Evolutionary conservation across 2,888 invertebrate genomes (phyloP).

Genomic region (Leptothorax acervorum): DNA sequence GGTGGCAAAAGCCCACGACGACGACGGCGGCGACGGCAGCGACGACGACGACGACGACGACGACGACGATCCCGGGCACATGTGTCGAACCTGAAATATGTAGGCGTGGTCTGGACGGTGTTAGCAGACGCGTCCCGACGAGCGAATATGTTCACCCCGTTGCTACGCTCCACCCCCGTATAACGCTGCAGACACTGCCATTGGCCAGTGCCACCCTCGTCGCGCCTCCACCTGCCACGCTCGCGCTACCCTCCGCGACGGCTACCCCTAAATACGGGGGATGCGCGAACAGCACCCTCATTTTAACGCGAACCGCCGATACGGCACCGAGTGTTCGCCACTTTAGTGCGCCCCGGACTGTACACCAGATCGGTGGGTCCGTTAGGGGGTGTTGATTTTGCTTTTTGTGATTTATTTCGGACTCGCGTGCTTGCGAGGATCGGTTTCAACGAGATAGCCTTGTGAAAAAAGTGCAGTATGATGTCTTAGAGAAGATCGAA

Average conservation of each 20-base stretch:
- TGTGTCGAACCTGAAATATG: constrained; percentile 86
- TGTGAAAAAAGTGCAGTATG: constrained; percentile 43
- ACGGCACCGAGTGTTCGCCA: constrained; percentile 53
- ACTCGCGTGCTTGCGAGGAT: constrained; percentile 22
- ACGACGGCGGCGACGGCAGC: constrained; percentile 53
- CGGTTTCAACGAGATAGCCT: neutral
- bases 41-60: constrained; percentile 67
- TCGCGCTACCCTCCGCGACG: constrained; percentile 74
- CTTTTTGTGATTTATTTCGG: constrained; percentile 1
- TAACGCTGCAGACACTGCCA: constrained; percentile 77
- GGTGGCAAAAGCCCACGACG: constrained; percentile 59
- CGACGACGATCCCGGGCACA: constrained; percentile 79
- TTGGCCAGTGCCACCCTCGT: constrained; percentile 83
- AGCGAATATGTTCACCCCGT: constrained; percentile 85
- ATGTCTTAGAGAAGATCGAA: constrained; percentile 42
- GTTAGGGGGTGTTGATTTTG: constrained; percentile 13
- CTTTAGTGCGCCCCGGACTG: constrained; percentile 50
- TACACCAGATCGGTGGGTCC: constrained; percentile 48
- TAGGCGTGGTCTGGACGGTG: constrained; percentile 84
- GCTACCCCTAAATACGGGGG: constrained; percentile 83
- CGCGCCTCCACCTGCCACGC: constrained; percentile 83
- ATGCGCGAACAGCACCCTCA: constrained; percentile 81
- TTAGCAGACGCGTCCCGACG: constrained; percentile 84
- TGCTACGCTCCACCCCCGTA: constrained; percentile 82
- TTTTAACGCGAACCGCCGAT: constrained; percentile 82